Evolutionary conservation across 2,797 vertebrate genomes (phyloP).

Genomic region (Hoplostethus atlanticus): DNA sequence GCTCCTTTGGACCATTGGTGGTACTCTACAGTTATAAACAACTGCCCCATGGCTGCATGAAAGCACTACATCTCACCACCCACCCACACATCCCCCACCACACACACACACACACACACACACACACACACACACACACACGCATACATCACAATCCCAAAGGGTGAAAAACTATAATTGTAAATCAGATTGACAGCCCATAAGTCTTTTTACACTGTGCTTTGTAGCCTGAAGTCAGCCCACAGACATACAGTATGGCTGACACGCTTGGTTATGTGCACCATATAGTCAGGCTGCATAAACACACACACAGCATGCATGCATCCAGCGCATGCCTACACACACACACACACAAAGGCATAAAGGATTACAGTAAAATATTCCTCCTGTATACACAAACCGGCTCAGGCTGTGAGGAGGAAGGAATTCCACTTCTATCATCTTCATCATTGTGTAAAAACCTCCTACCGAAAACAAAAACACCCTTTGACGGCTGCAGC

Average conservation of each 20-base stretch:
- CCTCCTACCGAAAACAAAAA: background rate
- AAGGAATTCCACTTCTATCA: background rate
- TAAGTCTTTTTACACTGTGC: constrained; percentile 2
- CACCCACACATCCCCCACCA: background rate
- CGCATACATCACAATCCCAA: constrained; percentile 2
- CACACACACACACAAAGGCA: background rate
- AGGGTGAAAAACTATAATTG: background rate
- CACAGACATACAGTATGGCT: background rate
- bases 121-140: background rate
- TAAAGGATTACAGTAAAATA: too few relatives aligned
- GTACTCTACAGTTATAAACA: too few relatives aligned
- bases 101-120: background rate
- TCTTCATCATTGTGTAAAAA: background rate
- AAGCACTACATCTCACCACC: too few relatives aligned
- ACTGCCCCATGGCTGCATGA: too few relatives aligned
- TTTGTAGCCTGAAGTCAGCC: background rate
- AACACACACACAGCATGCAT: constrained; percentile 6
- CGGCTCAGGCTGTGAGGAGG: too few relatives aligned
- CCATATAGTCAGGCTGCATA: constrained; percentile 3
- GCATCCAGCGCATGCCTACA: background rate
- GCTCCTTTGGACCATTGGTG: too few relatives aligned
- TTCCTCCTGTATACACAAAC: too few relatives aligned
- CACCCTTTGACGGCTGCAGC: background rate
- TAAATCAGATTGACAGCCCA: constrained; percentile 29
- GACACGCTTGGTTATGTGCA: constrained; percentile 7